phyloP scores from a whole-genome alignment of 1,140 invertebrate species.

The Stegodyphus dumicola region DNA sequence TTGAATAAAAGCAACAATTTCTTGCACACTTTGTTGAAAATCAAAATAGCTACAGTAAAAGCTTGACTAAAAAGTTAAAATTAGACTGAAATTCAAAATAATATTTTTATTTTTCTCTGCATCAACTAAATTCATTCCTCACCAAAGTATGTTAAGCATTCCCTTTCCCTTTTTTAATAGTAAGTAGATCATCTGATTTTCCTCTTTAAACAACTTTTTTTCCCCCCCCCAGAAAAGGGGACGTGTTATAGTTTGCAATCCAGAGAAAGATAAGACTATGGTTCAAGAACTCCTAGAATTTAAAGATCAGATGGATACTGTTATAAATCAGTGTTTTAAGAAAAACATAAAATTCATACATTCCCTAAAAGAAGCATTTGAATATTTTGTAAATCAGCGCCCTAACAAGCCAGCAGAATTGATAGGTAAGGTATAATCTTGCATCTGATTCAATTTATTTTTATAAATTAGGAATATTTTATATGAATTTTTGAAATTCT shows the following conservation, averaged over 20 bases:
- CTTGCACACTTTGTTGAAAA: no score
- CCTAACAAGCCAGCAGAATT: constrained; percentile 99
- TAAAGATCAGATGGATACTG: constrained; percentile 97
- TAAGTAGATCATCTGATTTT: neutral
- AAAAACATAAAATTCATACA: constrained; percentile 96
- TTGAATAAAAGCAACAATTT: no score
- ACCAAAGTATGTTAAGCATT: no score
- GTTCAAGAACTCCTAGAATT: constrained; percentile 97
- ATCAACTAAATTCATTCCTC: no score
- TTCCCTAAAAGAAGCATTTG: constrained; percentile 97
- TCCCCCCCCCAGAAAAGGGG: constrained; percentile 78
- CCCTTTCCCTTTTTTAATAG: no score
- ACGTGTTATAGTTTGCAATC: constrained; percentile 94
- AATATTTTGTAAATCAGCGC: constrained; percentile 97
- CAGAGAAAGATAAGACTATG: constrained; percentile 98
- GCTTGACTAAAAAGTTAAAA: no score
- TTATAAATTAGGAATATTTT: neutral
- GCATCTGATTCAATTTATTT: neutral
- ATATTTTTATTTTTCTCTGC: no score
- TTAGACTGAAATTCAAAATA: no score
- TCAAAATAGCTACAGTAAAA: no score
- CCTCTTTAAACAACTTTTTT: neutral
- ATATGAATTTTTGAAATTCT: neutral
- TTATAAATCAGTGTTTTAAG: constrained; percentile 91
- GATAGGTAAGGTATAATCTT: constrained; percentile 71